Evolutionary conservation across 2,113 vertebrate genomes (phyloP).

Genomic region (Naja naja): DNA sequence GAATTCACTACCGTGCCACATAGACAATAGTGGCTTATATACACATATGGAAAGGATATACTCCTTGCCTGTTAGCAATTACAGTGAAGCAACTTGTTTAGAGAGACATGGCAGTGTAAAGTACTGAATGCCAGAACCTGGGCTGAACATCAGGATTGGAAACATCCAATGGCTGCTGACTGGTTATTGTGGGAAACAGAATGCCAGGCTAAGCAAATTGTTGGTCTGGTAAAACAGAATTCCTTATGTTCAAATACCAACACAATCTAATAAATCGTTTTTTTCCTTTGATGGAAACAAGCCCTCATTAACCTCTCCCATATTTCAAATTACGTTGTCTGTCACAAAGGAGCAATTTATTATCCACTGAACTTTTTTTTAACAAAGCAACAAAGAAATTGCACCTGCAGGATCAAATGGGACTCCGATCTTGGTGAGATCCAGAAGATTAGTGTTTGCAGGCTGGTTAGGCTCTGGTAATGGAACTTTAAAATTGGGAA

Average conservation of each 20-base stretch:
- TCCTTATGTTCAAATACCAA: neutral
- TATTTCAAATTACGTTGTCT: neutral
- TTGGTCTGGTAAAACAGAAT: neutral
- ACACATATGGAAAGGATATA: neutral
- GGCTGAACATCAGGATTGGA: neutral
- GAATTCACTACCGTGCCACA: neutral
- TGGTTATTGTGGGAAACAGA: neutral
- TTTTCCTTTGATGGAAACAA: neutral
- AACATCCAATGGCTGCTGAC: neutral
- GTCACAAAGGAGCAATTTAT: neutral
- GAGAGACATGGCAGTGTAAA: neutral
- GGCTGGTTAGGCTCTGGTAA: neutral
- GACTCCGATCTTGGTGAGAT: neutral
- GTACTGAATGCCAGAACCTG: neutral
- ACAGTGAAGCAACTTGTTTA: neutral
- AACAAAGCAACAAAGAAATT: neutral
- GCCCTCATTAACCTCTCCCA: neutral
- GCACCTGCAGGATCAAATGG: constrained; percentile 1
- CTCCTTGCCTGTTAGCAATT: neutral
- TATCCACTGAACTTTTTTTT: neutral
- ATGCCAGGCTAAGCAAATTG: neutral
- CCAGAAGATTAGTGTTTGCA: neutral
- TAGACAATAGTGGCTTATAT: neutral
- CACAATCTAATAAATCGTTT: neutral
- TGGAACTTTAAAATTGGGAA: neutral